These are phyloP conservation scores for Thunnus thynnus DNA, from an alignment of 2,113 vertebrate genomes.

Conservation along the genomic window DNA sequence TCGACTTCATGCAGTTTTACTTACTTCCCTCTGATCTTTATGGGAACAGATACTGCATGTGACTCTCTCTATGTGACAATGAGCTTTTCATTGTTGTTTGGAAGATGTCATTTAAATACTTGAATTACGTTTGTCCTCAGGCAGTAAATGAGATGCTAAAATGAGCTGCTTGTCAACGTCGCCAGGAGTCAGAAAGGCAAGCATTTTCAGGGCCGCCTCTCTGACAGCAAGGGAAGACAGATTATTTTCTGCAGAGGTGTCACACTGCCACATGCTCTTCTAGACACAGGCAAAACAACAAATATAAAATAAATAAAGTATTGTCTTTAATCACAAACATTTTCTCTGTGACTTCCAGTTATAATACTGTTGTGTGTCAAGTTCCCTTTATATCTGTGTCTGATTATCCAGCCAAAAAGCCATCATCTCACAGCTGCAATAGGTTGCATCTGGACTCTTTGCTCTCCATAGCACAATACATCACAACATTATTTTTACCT, in stretches of 20 bases:
- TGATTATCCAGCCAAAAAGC: neutral
- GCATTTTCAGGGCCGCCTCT: constrained; percentile 13
- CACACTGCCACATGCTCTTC: neutral
- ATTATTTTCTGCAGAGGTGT: constrained; percentile 35
- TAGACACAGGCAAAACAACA: neutral
- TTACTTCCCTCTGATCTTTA: constrained; percentile 27
- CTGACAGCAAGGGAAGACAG: constrained; percentile 15
- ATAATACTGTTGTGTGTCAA: neutral
- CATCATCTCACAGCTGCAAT: neutral
- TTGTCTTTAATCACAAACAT: constrained; percentile 2
- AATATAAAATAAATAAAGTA: constrained; percentile 14
- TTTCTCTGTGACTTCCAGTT: neutral
- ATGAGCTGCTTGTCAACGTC: constrained; percentile 55
- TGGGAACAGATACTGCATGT: neutral
- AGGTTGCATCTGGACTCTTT: no score
- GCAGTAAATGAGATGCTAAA: constrained; percentile 55
- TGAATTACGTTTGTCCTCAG: constrained; percentile 41
- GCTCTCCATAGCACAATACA: no score
- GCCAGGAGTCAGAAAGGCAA: constrained; percentile 41
- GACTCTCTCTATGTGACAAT: neutral
- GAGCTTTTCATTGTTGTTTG: constrained; percentile 61
- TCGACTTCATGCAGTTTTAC: constrained; percentile 35
- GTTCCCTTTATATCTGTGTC: neutral
- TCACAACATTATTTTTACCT: neutral
- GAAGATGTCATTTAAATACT: constrained; percentile 51